These are phyloP conservation scores for Megalurothrips usitatus DNA, from an alignment of 2,888 invertebrate genomes.

Conservation along the genomic window DNA sequence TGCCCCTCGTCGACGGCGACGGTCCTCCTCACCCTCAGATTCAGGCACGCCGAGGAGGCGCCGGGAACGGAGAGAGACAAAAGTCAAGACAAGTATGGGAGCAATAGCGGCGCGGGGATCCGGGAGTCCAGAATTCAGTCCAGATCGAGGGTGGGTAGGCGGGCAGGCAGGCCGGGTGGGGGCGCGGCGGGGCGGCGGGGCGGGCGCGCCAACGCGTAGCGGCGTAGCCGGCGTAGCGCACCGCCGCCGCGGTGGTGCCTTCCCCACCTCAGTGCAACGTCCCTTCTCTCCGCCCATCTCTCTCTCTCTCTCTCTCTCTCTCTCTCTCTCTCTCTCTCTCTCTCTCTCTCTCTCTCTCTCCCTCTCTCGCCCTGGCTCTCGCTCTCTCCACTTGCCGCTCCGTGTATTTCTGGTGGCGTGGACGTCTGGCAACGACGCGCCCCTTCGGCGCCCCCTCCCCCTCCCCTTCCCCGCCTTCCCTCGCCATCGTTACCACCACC, in stretches of 20 bases:
- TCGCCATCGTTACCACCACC: not conserved
- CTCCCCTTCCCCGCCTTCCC: not conserved
- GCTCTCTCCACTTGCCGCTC: not conserved
- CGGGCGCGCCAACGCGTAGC: not conserved
- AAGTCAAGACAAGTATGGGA: no score
- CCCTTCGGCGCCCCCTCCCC: not conserved
- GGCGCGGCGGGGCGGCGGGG: not conserved
- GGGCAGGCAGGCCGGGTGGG: not conserved
- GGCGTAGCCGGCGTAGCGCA: not conserved
- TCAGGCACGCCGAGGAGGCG: no score
- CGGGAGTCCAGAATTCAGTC: no score
- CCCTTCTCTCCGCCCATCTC: not conserved
- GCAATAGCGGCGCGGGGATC: no score
- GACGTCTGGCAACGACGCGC: constrained; percentile 13
- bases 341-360: not conserved
- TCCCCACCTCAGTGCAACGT: not conserved
- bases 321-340: no score
- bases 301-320: no score
- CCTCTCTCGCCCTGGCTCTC: not conserved
- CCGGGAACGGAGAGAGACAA: no score
- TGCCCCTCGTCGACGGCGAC: no score
- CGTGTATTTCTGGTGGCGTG: constrained; percentile 17
- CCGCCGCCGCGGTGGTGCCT: not conserved
- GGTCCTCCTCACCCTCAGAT: no score
- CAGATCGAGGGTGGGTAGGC: not conserved